phyloP scores from a whole-genome alignment of 1,140 invertebrate genomes.

The Drosophila mauritiana region DNA sequence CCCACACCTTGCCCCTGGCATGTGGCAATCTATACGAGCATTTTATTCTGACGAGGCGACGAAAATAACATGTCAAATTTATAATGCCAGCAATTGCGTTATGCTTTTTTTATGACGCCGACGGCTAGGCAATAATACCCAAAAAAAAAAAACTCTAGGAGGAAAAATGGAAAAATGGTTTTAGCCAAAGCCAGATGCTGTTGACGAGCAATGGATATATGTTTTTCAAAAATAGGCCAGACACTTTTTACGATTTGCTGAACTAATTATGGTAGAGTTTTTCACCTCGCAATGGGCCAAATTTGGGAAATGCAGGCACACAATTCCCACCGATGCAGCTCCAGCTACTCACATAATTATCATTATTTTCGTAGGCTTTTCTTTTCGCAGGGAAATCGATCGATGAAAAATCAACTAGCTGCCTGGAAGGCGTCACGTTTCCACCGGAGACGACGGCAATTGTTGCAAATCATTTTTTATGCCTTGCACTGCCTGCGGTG shows the following conservation, averaged over 20 bases:
- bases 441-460: slow-evolving; percentile 71
- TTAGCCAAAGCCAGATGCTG: slow-evolving; percentile 41
- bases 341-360: slow-evolving; percentile 11
- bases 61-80: slow-evolving; percentile 82
- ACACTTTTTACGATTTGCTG: slow-evolving; percentile 65
- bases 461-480: slow-evolving; percentile 83
- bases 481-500: slow-evolving; percentile 56
- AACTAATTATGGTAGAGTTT: slow-evolving; percentile 60
- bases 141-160: slow-evolving; percentile 29
- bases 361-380: slow-evolving; percentile 2
- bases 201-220: slow-evolving; percentile 51
- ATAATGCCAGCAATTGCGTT: slow-evolving; percentile 79
- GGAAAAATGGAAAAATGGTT: slow-evolving; percentile 33
- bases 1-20: not conserved
- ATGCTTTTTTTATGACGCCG: slow-evolving; percentile 53
- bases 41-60: slow-evolving; percentile 72
- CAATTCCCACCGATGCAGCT: slow-evolving; percentile 25
- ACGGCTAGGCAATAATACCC: slow-evolving; percentile 34
- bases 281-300: slow-evolving; percentile 32
- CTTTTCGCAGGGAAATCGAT: slow-evolving; percentile 54
- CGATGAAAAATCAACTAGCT: slow-evolving; percentile 57
- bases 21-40: slow-evolving; percentile 61
- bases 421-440: slow-evolving; percentile 75
- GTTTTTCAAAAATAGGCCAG: slow-evolving; percentile 48
- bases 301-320: slow-evolving; percentile 11